Percentiles rank a stretch among this genome's conserved stretches.
phyloP scores from a whole-genome alignment of 2,797 vertebrate species.

The Buphagus erythrorhynchus region DNA sequence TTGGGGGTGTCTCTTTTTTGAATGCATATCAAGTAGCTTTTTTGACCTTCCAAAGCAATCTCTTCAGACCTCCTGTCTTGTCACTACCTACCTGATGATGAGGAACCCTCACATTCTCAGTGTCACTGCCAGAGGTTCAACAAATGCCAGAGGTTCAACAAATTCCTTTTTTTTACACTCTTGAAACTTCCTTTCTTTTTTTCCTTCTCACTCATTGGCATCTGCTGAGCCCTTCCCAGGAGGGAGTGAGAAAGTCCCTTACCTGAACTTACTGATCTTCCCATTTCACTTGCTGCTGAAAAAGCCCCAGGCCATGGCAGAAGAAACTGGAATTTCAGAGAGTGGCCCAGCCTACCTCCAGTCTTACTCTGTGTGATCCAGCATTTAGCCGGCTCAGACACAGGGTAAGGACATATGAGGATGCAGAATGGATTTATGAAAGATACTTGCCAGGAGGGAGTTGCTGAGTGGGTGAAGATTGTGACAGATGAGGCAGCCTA shows the following conservation, averaged over 20 bases:
- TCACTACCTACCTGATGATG: not conserved
- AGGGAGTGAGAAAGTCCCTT: not conserved
- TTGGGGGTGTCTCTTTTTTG: not conserved
- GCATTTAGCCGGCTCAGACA: not conserved
- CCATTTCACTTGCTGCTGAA: not conserved
- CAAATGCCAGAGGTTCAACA: not conserved
- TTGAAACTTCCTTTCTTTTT: not conserved
- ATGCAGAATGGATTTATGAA: not conserved
- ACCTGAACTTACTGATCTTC: not conserved
- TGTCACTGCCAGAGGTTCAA: not conserved
- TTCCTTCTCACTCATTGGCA: not conserved
- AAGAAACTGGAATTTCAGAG: not conserved
- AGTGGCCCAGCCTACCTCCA: not conserved
- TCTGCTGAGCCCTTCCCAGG: not conserved
- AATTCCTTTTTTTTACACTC: not conserved
- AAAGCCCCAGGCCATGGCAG: not conserved
- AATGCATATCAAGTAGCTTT: not conserved
- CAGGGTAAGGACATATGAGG: not conserved
- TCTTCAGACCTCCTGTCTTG: not conserved
- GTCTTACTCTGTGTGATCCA: not conserved
- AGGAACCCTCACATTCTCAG: not conserved
- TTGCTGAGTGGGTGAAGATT: slow-evolving; percentile 1
- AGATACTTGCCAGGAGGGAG: not conserved
- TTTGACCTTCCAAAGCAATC: not conserved
- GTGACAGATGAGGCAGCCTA: not conserved